Base-by-base conservation (phyloP, 2,113 vertebrate genomes). In the Camelus dromedarius region DNA sequence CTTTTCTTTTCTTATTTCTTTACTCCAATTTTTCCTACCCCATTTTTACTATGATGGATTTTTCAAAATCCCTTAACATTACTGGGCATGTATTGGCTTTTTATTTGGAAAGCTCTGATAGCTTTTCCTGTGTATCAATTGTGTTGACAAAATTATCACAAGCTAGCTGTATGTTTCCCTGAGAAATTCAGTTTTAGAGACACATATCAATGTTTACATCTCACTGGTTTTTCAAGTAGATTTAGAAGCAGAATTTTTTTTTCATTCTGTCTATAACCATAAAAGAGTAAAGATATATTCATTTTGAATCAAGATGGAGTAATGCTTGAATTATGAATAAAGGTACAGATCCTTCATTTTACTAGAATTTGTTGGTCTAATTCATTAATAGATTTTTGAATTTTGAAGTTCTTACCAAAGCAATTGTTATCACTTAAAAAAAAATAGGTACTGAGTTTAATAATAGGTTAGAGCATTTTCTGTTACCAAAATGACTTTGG, bases 401-500 rank as follows among this genome's bases (percentile, higher is more conserved):
- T 83, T 81, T 95, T 89, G 72, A 87, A 87, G 30, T 93, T 64
- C 18, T 90, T 72, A 97, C 32, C 30, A n/a, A 87, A 93, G 35
- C 30, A 87, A 69, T 66, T 91, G 72, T 83, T 56, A 84, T 46
- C 42, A 20, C 50, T 91, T 46, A n/a, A n/a, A 95, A 82, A 93
- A 94, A 89, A 56, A 76, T 26, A 76, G 35, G 56, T 50, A 5
- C 16, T 85, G 62, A 76, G 46, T 66, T 97, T 93, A 96, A 95
- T 96, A 77, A 79, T 20, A 96, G 28, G 14, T 87, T 95, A 96
- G 46, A 95, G 26, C 8, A 75, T 22, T 84, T 92, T 90, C 64
- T 95, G 26, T 95, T 95, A 60, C 75, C 80, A 76, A 92, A 95
- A 96, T 48, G 28, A 72, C 64, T 95, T 91, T 92, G 67, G 26